phyloP scores from a whole-genome alignment of 2,113 vertebrate species.

The Neofelis nebulosa region DNA sequence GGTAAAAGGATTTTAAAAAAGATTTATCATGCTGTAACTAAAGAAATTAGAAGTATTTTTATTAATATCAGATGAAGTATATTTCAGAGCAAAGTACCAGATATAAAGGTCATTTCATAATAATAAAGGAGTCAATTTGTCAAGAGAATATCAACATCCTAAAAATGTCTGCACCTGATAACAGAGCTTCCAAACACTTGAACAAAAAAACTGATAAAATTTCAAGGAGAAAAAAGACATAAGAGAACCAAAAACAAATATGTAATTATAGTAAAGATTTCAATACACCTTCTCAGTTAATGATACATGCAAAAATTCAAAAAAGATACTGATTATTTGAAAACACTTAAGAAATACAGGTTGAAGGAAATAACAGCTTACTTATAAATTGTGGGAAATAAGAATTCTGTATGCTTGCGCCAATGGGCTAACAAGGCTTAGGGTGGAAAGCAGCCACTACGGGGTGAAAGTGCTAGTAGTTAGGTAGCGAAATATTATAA shows the following conservation, averaged over 20 bases:
- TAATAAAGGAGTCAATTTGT: not conserved
- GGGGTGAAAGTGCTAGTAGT: too few species aligned
- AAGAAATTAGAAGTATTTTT: not conserved
- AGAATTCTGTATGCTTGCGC: too few species aligned
- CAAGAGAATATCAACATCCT: not conserved
- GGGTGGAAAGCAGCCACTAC: too few species aligned
- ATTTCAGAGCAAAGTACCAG: not conserved
- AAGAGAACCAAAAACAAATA: not conserved
- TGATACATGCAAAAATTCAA: not conserved
- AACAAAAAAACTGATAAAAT: not conserved
- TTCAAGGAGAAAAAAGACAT: not conserved
- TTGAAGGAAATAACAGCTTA: not conserved
- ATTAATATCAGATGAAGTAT: not conserved
- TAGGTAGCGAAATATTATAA: too few species aligned
- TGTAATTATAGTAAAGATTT: not conserved
- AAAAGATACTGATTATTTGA: not conserved
- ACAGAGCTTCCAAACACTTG: not conserved
- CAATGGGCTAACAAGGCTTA: too few species aligned
- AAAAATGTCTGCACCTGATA: not conserved
- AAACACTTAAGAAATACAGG: not conserved
- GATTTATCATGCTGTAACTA: not conserved
- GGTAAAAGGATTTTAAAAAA: not conserved
- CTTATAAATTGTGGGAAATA: not conserved
- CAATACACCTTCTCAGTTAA: not conserved
- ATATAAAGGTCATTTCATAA: not conserved